phyloP scores from a whole-genome alignment of 2,113 vertebrate genomes.

The Rhadina sibilatrix region DNA sequence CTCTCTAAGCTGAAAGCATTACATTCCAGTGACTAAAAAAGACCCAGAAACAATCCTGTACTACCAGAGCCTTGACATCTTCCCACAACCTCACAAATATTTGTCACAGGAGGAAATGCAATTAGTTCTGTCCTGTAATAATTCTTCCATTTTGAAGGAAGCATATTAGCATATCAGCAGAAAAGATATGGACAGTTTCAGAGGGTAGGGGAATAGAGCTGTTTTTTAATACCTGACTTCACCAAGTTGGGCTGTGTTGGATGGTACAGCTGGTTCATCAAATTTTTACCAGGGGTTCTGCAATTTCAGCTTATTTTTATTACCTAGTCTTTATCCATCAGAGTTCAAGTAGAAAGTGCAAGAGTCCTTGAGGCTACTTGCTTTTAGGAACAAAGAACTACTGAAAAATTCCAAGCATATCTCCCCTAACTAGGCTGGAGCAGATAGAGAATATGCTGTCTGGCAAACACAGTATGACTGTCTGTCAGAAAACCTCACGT shows the following conservation, averaged over 20 bases:
- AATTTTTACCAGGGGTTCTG: conserved; percentile 21
- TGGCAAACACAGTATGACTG: conserved; percentile 26
- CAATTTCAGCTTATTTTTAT: conserved; percentile 12
- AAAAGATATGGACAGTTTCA: neutral
- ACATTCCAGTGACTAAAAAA: neutral
- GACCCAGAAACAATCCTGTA: neutral
- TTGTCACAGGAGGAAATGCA: neutral
- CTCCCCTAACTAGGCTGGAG: neutral
- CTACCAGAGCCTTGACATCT: neutral
- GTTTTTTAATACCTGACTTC: neutral
- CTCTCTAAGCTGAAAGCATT: neutral
- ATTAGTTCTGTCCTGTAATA: neutral
- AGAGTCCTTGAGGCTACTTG: conserved; percentile 13
- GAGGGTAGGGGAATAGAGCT: neutral
- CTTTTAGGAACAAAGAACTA: conserved; percentile 34
- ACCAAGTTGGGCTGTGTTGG: neutral
- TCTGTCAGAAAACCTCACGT: conserved; percentile 9
- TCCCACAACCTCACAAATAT: neutral
- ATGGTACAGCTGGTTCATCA: conserved; percentile 17
- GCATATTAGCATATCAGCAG: neutral
- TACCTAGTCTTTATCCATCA: conserved; percentile 1
- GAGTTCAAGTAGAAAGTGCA: neutral
- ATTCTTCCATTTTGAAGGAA: neutral
- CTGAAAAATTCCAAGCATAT: conserved; percentile 14
- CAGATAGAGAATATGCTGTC: neutral